Conservation (phyloP, 2,888 invertebrate species). For the Epinotia ramella region DNA sequence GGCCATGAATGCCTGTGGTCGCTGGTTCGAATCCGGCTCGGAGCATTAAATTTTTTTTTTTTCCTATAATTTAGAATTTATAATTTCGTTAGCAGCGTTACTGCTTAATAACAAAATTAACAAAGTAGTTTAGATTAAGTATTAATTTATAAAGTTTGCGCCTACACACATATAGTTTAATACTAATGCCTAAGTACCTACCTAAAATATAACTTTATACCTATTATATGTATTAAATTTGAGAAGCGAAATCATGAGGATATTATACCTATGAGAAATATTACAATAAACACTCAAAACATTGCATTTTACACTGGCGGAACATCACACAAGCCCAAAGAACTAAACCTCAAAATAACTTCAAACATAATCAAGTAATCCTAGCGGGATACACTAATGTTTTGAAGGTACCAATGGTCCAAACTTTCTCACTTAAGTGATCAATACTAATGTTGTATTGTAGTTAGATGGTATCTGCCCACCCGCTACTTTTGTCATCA, state of each 20-base stretch:
- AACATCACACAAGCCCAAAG: constrained; percentile 66
- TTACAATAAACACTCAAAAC: constrained; percentile 40
- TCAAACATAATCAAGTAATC: constrained; percentile 25
- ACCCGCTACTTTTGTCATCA: constrained; percentile 11
- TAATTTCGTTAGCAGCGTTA: too few relatives aligned
- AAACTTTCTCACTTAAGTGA: constrained; percentile 12
- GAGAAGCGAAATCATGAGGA: not conserved
- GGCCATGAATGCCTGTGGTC: too few relatives aligned
- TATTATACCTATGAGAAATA: constrained; percentile 5
- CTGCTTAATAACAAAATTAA: too few relatives aligned
- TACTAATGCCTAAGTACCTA: not conserved
- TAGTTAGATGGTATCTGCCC: constrained; percentile 18
- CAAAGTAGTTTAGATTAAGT: not conserved
- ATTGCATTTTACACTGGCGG: constrained; percentile 63
- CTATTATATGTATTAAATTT: too few relatives aligned
- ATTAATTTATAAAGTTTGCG: not conserved
- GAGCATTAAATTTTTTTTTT: too few relatives aligned
- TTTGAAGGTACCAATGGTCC: constrained; percentile 3
- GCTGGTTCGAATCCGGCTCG: too few relatives aligned
- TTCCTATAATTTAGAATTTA: too few relatives aligned
- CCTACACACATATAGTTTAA: not conserved
- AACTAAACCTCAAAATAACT: constrained; percentile 35
- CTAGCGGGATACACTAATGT: constrained; percentile 10
- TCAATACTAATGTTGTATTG: not conserved
- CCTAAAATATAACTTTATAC: too few relatives aligned